Evolutionary conservation across 2,797 vertebrate species (phyloP), one percentile per base, ranked within the genome.

Genomic region (Aphelocoma californica): DNA sequence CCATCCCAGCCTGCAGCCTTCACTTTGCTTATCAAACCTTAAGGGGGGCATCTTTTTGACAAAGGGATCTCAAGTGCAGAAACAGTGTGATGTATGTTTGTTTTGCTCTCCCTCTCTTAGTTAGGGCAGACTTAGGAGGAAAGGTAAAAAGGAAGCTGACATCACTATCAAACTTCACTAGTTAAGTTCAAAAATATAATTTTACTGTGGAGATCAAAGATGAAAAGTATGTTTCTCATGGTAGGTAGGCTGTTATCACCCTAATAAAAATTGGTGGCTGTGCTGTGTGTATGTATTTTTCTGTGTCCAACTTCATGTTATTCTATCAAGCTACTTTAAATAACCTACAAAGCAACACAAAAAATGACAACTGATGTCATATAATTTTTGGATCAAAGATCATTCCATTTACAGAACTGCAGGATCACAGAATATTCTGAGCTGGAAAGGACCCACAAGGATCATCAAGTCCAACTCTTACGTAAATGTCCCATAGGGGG

Each of bases 401-500:
- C 8, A 56, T 51, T 34, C 28, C 34, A 12, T 48, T 48, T 79
- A 53, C 6, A 56, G 21, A 42, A 42, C 20, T 42, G 4, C 8
- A 48, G 31, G 34, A 47, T 78, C 40, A 54, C 12, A 23, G 31
- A 34, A 42, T 42, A 32, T 31, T 48, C 26, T 64, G 31, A 48
- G 18, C 8, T 86, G 42, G 31, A 62, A 54, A 21, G 20, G 60
- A 11, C 4, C 4, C 36, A 64, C 42, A 50, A 32, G 15, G 21
- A 16, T 28, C 34, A 61, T 25, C 25, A 56, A 56, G 8, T 31
- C 14, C 23, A 42, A 3, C 40, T 47, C 31, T 40, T 10, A 3
- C 18, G 4, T 26, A 42, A 78, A 36, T 36, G 14, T 26, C 6
- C 31, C 18, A 7, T 4, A 12, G 4, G 0, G 10, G 2, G 18